Percentiles rank a stretch among this genome's conserved stretches.
Evolutionary conservation across 2,888 invertebrate species (phyloP).

Genomic region (Hypolimnas misippus): DNA sequence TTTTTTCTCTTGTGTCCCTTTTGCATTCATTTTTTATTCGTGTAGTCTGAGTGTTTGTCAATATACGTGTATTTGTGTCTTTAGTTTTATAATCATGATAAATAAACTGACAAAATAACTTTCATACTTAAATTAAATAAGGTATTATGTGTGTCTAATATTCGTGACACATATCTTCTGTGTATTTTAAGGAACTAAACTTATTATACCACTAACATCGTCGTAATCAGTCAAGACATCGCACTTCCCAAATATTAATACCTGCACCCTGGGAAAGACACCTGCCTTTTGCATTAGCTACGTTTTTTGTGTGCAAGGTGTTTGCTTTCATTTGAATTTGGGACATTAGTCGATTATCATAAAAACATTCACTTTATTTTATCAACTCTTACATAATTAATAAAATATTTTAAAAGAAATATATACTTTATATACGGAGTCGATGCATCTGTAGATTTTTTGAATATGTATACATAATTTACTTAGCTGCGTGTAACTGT

Average conservation of each 20-base stretch:
- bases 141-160: neutral
- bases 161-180: neutral
- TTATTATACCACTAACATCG: neutral
- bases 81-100: too few relatives aligned
- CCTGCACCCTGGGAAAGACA: constrained; percentile 38
- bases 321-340: constrained; percentile 42
- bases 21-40: too few relatives aligned
- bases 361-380: constrained; percentile 34
- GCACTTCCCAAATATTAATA: constrained; percentile 37
- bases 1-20: too few relatives aligned
- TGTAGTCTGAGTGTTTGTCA: too few relatives aligned
- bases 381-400: constrained; percentile 20
- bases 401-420: neutral
- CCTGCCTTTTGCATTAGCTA: constrained; percentile 50
- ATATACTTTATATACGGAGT: neutral
- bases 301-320: constrained; percentile 50
- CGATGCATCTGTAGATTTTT: constrained; percentile 1
- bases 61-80: too few relatives aligned
- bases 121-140: neutral
- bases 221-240: constrained; percentile 14
- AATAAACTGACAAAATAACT: neutral
- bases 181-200: neutral
- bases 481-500: neutral
- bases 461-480: neutral
- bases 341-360: constrained; percentile 44